These are phyloP conservation scores for Montipora cactus DNA, from an alignment of 64 coral and sea anemone species.

Conservation along the genomic window DNA sequence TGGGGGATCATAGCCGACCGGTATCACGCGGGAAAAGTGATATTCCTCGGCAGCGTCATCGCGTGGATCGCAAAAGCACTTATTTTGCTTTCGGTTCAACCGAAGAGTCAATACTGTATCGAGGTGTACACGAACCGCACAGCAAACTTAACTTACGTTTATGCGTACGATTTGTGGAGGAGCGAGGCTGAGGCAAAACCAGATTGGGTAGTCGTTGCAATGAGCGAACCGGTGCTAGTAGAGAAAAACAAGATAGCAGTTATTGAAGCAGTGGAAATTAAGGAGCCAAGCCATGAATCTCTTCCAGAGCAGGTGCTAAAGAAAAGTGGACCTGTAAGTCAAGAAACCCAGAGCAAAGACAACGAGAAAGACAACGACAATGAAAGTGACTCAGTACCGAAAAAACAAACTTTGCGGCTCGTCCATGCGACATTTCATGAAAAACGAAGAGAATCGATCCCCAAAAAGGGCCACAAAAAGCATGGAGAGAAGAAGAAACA, in stretches of 20 bases:
- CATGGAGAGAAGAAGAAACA: background rate
- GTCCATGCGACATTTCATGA: background rate
- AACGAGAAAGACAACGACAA: background rate
- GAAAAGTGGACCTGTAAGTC: background rate
- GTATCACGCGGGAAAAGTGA: constrained; percentile 68
- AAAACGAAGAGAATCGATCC: background rate
- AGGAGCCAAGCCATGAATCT: background rate
- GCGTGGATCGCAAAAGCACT: constrained; percentile 82
- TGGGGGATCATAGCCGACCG: constrained; percentile 77
- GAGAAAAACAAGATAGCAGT: constrained; percentile 22
- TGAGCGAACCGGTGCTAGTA: background rate
- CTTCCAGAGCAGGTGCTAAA: background rate
- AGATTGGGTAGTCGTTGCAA: constrained; percentile 31
- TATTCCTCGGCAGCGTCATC: constrained; percentile 67
- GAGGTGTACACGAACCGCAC: constrained; percentile 52
- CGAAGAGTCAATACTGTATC: constrained; percentile 71
- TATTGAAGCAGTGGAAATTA: background rate
- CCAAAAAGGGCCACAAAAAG: background rate
- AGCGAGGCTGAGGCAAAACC: background rate
- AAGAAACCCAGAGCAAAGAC: background rate
- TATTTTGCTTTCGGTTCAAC: constrained; percentile 60
- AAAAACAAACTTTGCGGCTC: too few relatives aligned
- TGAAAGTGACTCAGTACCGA: background rate
- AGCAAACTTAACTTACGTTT: constrained; percentile 54
- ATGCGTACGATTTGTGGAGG: constrained; percentile 66